These are phyloP conservation scores for Epinephelus moara DNA, from an alignment of 2,113 vertebrate species.

Conservation along the genomic window DNA sequence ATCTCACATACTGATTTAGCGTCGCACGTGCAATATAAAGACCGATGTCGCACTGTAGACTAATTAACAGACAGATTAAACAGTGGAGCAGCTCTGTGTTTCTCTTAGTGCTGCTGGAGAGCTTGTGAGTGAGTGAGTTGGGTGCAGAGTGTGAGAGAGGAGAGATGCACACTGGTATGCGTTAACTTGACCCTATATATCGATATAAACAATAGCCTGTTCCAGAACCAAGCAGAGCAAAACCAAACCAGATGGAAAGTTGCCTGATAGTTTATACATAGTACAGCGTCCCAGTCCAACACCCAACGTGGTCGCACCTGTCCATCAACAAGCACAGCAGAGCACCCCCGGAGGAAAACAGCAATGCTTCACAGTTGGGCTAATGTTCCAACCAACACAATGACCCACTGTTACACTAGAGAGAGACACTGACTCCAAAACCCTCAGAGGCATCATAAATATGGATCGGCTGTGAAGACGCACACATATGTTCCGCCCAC, in stretches of 20 bases:
- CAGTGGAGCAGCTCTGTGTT: no score
- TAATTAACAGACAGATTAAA: no score
- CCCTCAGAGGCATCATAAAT: conserved; percentile 66
- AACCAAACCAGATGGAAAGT: conserved; percentile 52
- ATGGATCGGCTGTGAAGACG: conserved; percentile 53
- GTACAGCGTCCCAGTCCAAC: conserved; percentile 14
- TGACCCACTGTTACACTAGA: conserved; percentile 61
- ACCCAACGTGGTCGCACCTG: conserved; percentile 9
- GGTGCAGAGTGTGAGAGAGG: no score
- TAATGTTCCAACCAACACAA: conserved; percentile 68
- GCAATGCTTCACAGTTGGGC: conserved; percentile 41
- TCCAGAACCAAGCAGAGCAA: conserved; percentile 52
- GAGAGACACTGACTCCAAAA: conserved; percentile 35
- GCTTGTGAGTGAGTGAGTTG: no score
- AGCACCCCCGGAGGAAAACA: conserved; percentile 38
- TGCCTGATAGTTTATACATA: conserved; percentile 40
- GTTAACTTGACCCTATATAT: no score
- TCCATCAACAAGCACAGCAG: conserved; percentile 20
- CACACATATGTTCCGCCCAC: conserved; percentile 70
- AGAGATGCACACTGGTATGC: no score
- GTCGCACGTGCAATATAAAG: no score
- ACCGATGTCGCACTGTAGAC: no score
- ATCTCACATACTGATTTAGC: no score
- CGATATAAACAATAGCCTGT: conserved; percentile 3
- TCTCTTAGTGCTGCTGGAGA: no score